Evolutionary conservation across 2,113 vertebrate species (phyloP), one percentile per base, ranked within the genome.

Genomic region (Sceloporus tristichus): DNA sequence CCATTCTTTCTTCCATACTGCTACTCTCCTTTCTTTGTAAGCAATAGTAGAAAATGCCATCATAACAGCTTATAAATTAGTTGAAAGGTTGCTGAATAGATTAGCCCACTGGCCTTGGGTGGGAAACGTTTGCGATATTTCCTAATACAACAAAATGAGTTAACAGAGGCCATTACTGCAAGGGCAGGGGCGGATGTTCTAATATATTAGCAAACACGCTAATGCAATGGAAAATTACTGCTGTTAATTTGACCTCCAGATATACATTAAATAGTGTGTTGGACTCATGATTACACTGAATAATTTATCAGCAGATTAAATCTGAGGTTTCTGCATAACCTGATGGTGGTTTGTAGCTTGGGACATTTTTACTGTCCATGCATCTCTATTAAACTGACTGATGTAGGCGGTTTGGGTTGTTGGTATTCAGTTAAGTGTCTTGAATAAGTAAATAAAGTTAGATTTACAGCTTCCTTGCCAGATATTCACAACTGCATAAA

Each of bases 281-380:
- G 92, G 83, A 90, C 81, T 95, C 85, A 81, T 54, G 74, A 34
- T 85, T 88, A 79, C 59, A 92, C 90, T 91, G 91, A 95, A 93
- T 92, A 94, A 95, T 95, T 94, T 93, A 94, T 94, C 92, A 92
- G 85, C 68, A 92, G 92, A 93, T 94, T 93, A 94, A 92, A 95
- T 93, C 87, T 78, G 86, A 92, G 92, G 2, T n/a, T 93, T 93
- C 89, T 83, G 54, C 79, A 85, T 91, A 86, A 68, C 1, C 25
- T 93, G 88, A 87, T 80, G 76, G 90, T 88, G 87, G 90, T 92
- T 82, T 94, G 40, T 90, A 78, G 84, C 83, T 54, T 85, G 78
- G 75, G 23, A 1, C 89, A 65, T 93, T 94, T 90, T 92, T 91
- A 86, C 78, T 89, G 81, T 88, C 88, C 62, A 29, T 90, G 9